A percentile compares a stretch with the other conserved stretches of the same genome.
These are phyloP conservation scores for Lithobius niger DNA, from an alignment of 1,140 invertebrate species.

Conservation along the genomic window DNA sequence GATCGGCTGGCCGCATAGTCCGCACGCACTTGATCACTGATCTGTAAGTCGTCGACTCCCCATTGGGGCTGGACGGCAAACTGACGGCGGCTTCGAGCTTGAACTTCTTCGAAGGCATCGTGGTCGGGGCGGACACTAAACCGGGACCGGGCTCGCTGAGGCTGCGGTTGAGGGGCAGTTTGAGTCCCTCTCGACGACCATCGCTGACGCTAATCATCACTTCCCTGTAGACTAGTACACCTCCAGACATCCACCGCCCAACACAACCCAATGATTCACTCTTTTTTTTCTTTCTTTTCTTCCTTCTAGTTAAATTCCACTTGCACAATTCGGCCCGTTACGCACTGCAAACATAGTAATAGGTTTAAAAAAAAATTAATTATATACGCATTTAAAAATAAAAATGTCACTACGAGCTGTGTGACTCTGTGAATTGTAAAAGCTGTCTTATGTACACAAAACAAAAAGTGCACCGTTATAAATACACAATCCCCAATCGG, in stretches of 20 bases:
- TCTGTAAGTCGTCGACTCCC: conserved; percentile 39
- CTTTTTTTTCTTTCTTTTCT: too few species aligned
- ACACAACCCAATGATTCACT: too few species aligned
- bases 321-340: too few species aligned
- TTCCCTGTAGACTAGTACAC: background rate
- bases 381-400: too few species aligned
- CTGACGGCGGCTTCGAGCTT: conserved; percentile 39
- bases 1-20: conserved; percentile 25
- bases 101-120: conserved; percentile 36
- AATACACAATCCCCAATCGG: too few species aligned
- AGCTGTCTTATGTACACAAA: too few species aligned
- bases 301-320: too few species aligned
- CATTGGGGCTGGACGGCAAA: conserved; percentile 42
- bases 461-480: too few species aligned
- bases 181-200: conserved; percentile 40
- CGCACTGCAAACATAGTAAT: too few species aligned
- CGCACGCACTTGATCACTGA: conserved; percentile 31
- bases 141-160: conserved; percentile 43
- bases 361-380: too few species aligned
- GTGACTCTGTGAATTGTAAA: too few species aligned
- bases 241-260: background rate
- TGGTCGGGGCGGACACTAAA: background rate
- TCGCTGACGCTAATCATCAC: conserved; percentile 23
- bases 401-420: too few species aligned
- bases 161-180: conserved; percentile 43